Evolutionary conservation across 2,888 invertebrate species (phyloP).

Genomic region (Drosophila dives): DNA sequence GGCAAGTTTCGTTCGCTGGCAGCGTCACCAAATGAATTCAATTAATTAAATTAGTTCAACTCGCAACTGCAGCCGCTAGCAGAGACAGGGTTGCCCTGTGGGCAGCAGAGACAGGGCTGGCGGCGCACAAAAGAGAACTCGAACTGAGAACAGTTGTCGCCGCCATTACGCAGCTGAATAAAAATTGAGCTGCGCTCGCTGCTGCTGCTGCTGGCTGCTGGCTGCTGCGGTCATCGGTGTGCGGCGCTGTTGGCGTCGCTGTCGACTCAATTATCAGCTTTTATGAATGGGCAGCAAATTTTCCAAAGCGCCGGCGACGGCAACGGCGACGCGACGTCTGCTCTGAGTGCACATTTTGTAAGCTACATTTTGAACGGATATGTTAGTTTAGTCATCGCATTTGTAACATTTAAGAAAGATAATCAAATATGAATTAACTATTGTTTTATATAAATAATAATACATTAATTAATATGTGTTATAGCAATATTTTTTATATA

Average conservation of each 20-base stretch:
- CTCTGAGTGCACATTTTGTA: slow-evolving; percentile 39
- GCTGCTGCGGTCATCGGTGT: slow-evolving; percentile 50
- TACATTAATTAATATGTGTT: no score
- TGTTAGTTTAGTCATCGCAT: background rate
- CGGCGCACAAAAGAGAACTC: background rate
- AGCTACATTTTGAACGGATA: slow-evolving; percentile 1
- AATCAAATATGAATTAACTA: no score
- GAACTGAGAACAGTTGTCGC: slow-evolving; percentile 39
- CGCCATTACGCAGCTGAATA: slow-evolving; percentile 58
- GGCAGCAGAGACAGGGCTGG: background rate
- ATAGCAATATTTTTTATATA: background rate
- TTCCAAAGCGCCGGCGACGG: slow-evolving; percentile 53
- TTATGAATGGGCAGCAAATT: slow-evolving; percentile 74
- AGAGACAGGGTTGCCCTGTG: slow-evolving; percentile 9
- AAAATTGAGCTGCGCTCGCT: slow-evolving; percentile 29
- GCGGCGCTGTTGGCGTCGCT: slow-evolving; percentile 25
- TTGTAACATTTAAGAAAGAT: background rate
- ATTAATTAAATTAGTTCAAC: slow-evolving; percentile 78
- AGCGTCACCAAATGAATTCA: slow-evolving; percentile 74
- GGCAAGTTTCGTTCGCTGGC: slow-evolving; percentile 45
- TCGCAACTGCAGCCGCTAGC: slow-evolving; percentile 50
- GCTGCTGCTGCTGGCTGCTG: background rate
- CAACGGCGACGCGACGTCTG: slow-evolving; percentile 31
- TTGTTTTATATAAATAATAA: no score
- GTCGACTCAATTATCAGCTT: slow-evolving; percentile 74